Evolutionary conservation across 30 jellyfish, hydroid and myxozoan genomes (phyloP).

Genomic region (Phacellophora camtschatica): DNA sequence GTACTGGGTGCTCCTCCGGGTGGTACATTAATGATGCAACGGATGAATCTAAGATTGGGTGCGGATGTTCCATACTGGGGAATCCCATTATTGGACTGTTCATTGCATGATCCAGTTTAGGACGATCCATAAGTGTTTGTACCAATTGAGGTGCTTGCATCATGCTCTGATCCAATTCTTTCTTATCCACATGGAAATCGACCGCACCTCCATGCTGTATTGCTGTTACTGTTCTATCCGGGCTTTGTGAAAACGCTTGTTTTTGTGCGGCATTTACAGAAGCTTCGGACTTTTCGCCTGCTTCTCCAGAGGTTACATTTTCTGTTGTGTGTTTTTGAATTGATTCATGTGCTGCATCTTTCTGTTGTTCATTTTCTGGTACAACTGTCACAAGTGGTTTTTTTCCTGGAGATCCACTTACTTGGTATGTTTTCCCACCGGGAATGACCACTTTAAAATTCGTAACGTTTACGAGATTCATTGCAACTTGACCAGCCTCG

Average conservation of each 20-base stretch:
- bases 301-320: background rate
- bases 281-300: background rate
- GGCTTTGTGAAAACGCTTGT: background rate
- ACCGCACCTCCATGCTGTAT: slow-evolving; percentile 35
- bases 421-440: slow-evolving; percentile 76
- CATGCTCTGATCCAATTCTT: background rate
- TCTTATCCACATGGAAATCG: slow-evolving; percentile 48
- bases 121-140: slow-evolving; percentile 43
- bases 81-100: slow-evolving; percentile 11
- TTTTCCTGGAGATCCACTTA: slow-evolving; percentile 62
- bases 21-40: slow-evolving; percentile 47
- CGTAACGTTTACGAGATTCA: slow-evolving; percentile 73
- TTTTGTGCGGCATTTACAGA: background rate
- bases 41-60: slow-evolving; percentile 42
- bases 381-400: slow-evolving; percentile 62
- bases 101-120: background rate
- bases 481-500: slow-evolving; percentile 71
- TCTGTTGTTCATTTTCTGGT: slow-evolving; percentile 21
- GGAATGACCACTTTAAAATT: slow-evolving; percentile 84
- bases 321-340: slow-evolving; percentile 11
- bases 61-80: slow-evolving; percentile 46
- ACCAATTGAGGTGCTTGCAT: slow-evolving; percentile 17
- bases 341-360: background rate
- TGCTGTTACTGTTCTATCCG: slow-evolving; percentile 26
- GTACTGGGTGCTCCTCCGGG: slow-evolving; percentile 32